Base-by-base conservation (phyloP, 2,113 vertebrate species). In the Datnioides undecimradiatus region DNA sequence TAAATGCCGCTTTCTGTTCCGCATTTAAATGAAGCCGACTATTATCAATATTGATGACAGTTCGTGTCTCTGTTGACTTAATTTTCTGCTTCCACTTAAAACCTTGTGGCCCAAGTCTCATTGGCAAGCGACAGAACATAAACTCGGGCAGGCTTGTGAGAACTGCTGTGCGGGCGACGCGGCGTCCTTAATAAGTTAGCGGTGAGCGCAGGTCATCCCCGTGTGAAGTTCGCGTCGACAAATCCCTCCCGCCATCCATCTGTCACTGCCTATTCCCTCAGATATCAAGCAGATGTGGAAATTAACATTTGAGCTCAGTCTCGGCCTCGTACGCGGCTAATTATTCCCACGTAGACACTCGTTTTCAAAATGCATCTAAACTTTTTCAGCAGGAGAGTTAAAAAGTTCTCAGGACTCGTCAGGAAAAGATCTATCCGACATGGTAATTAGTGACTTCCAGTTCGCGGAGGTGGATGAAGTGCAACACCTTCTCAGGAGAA, bases 11-110 rank as follows among this genome's bases (percentile, higher is more conserved):
- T 49, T 21, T 68, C 73, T 69, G 69, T 59, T 31, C 62, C 80
- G 91, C 85, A 91, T 94, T 75, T 64, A 67, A 91, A 93, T 88
- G 85, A 87, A 81, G 55, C 46, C 21, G 81, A 36, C 72, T 57
- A 52, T 69, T 82, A 88, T 90, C 86, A 90, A 81, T 92, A 91
- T 90, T 87, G 79, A 90, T 92, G 83, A 41, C 76, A 31, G 79
- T 82, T 87, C 68, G 60, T 62, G 86, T 89, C 81, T 83, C 80
- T 81, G 69, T 90, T 84, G 88, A 89, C 87, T 87, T 84, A 45
- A 83, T 82, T 86, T 83, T 76, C 77, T 70, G 72, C 67, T 82
- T 76, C 62, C 82, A 84, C 85, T 88, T 79, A 81, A 88, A 85
- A 77, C 29, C 80, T 31, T 51, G 55, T 17, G 79, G 74, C 82